Percentiles rank a stretch among this genome's conserved stretches.
Evolutionary conservation across 2,113 vertebrate species (phyloP).

Genomic region (Ornithorhynchus anatinus): DNA sequence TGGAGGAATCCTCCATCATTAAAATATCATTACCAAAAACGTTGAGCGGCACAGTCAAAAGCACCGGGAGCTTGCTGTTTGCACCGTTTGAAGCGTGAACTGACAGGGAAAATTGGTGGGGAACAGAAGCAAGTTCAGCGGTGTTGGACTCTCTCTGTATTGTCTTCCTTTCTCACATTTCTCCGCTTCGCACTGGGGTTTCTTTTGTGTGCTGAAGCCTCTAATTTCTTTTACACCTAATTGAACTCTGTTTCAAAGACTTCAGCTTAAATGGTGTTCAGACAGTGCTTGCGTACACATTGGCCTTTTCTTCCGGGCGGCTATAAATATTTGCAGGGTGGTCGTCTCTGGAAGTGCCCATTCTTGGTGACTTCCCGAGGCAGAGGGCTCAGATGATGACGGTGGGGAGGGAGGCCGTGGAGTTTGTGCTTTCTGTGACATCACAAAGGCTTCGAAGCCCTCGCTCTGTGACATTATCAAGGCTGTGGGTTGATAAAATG

Average conservation of each 20-base stretch:
- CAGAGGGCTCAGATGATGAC: neutral
- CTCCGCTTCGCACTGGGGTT: neutral
- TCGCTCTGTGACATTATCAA: no score
- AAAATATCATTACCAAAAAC: conserved; percentile 50
- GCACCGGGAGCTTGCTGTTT: conserved; percentile 56
- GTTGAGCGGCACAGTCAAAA: conserved; percentile 51
- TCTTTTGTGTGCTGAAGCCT: neutral
- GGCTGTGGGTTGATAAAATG: no score
- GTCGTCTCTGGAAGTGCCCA: neutral
- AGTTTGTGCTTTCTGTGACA: neutral
- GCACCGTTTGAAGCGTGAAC: conserved; percentile 25
- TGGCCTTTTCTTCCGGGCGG: neutral
- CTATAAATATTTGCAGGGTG: neutral
- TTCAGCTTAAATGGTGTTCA: conserved; percentile 33
- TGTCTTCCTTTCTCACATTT: conserved; percentile 31
- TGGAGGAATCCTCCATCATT: conserved; percentile 35
- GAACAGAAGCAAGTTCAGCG: conserved; percentile 33
- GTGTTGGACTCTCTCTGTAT: neutral
- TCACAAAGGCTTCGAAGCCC: accelerated
- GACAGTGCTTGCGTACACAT: neutral
- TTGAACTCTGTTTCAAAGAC: conserved; percentile 49
- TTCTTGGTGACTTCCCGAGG: accelerated
- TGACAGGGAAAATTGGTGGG: conserved; percentile 37
- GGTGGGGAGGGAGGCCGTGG: neutral
- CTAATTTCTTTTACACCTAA: conserved; percentile 43